Evolutionary conservation across 1,140 invertebrate species (phyloP), one percentile per base, ranked within the genome.

Genomic region (Pseudomyrmex dendroicus): DNA sequence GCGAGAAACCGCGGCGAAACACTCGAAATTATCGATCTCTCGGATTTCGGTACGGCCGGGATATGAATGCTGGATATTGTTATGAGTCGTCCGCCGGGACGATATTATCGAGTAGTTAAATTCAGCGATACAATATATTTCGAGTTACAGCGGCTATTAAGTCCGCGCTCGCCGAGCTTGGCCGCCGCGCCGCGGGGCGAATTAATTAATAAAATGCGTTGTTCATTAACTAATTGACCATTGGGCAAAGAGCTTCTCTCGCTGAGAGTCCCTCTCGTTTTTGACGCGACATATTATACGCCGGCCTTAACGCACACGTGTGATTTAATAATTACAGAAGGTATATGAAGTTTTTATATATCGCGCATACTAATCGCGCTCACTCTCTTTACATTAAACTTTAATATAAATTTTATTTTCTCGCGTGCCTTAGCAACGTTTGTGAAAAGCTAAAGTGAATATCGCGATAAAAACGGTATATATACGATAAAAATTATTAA

Each of bases 191-290:
- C 54, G 12, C 44, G 52, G 20, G 54, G 76, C 78, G 44, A 74
- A 77, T 77, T 86, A 87, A 87, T 87, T 86, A 83, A 77, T 77
- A 83, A 77, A 77, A 72, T 61, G 52, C 80, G 68, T 61, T 44
- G 84, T 83, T 86, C 72, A 77, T 87, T 86, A 87, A 73, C 66
- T 87, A 87, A 87, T 86, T 86, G 80, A 74, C 70, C 82, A 77
- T 83, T 68, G 44, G 54, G 56, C 22, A 44, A 57, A 64, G 68
- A 61, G 61, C 54, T 50, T 5, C 35, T 35, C 35, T 67, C 20
- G 70, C 25, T 44, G 56, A 61, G 76, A 77, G 72, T 67, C 35
- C 5, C 35, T 73, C 50, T 74, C 85, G 22, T 83, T 84, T 44
- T 66, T 77, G 73, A 73, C 15, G 70, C 50, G 70, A 83, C 85